A percentile compares a stretch with the other conserved stretches of the same genome.
phyloP scores from a whole-genome alignment of 1,140 invertebrate species.

The Orchesella cincta region DNA sequence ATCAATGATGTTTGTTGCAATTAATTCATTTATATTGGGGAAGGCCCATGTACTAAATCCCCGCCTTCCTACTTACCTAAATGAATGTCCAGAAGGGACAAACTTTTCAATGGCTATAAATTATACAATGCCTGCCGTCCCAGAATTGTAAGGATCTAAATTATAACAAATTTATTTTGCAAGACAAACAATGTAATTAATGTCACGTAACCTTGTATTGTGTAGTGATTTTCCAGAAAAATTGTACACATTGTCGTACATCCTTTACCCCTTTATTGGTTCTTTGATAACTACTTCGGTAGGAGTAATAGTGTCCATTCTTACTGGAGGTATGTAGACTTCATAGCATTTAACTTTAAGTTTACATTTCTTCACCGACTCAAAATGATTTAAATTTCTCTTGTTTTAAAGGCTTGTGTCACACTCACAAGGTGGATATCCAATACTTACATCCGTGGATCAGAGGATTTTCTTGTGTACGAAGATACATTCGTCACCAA shows the following conservation, averaged over 20 bases:
- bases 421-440: neutral
- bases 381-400: neutral
- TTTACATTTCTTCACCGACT: neutral
- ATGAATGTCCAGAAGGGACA: constrained; percentile 36
- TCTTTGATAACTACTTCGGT: neutral
- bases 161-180: constrained; percentile 21
- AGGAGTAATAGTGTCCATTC: neutral
- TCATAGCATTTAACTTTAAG: too few relatives aligned
- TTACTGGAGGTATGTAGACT: constrained; percentile 30
- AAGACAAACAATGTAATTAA: neutral
- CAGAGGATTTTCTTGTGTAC: constrained; percentile 1
- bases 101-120: constrained; percentile 27
- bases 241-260: constrained; percentile 26
- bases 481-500: too few relatives aligned
- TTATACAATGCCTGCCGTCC: neutral
- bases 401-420: neutral
- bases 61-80: constrained; percentile 34
- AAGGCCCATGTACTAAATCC: constrained; percentile 7
- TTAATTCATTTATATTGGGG: constrained; percentile 31
- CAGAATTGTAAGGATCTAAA: constrained; percentile 26
- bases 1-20: constrained; percentile 32
- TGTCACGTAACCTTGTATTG: neutral
- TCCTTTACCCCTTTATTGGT: constrained; percentile 23
- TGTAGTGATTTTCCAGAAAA: constrained; percentile 31
- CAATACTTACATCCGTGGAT: constrained; percentile 15